phyloP scores from a whole-genome alignment of 2,113 vertebrate genomes.

The Eulemur macaco region DNA sequence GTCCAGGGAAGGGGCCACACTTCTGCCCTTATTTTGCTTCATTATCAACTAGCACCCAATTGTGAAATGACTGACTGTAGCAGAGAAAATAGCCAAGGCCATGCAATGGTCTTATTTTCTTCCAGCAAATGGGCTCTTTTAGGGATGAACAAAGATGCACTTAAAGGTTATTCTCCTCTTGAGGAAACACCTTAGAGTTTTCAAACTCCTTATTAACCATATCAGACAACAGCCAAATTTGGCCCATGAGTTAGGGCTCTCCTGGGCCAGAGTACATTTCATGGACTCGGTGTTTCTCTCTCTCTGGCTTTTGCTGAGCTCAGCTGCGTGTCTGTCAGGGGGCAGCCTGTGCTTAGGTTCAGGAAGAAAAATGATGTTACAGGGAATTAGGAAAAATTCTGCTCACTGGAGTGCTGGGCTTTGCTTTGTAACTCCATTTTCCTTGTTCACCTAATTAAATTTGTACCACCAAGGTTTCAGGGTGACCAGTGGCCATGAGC shows the following conservation, averaged over 20 bases:
- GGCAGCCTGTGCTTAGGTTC: slow-evolving; percentile 60
- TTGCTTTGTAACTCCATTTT: slow-evolving; percentile 68
- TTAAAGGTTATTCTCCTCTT: slow-evolving; percentile 18
- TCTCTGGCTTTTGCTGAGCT: slow-evolving; percentile 32
- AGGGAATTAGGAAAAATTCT: slow-evolving; percentile 76
- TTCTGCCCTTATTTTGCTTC: background rate
- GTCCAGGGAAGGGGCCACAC: background rate
- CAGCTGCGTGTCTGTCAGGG: slow-evolving; percentile 17
- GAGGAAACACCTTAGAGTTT: background rate
- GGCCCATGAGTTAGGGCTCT: background rate
- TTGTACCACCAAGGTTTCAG: background rate
- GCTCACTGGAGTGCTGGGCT: slow-evolving; percentile 36
- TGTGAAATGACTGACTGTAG: background rate
- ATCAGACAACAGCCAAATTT: background rate
- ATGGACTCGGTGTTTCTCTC: background rate
- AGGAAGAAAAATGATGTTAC: slow-evolving; percentile 64
- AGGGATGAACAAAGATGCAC: background rate
- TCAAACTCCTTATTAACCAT: background rate
- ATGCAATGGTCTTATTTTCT: background rate
- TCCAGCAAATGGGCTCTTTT: background rate
- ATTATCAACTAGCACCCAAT: background rate
- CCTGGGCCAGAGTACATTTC: background rate
- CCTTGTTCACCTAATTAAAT: slow-evolving; percentile 45
- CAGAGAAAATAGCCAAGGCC: background rate
- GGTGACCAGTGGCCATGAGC: background rate